Evolutionary conservation across 2,888 invertebrate species (phyloP).

Genomic region (Polydrusus pterygomalis): DNA sequence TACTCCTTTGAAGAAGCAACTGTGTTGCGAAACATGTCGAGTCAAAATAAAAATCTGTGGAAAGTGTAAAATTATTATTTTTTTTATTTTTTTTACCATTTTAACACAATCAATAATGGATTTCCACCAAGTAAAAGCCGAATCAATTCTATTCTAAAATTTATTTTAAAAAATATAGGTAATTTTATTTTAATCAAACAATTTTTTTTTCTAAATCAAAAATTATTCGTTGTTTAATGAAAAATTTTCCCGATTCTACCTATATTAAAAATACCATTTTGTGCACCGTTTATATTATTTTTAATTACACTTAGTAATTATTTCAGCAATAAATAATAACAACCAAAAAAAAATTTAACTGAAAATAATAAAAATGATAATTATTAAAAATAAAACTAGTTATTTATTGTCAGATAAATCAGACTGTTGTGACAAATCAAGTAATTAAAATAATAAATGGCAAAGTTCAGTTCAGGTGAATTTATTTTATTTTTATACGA

Average conservation of each 20-base stretch:
- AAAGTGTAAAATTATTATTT: no score
- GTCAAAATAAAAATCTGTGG: no score
- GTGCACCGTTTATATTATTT: background rate
- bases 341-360: background rate
- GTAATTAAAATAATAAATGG: constrained; percentile 22
- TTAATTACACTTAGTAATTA: background rate
- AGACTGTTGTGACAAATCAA: constrained; percentile 20
- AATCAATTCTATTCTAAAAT: no score
- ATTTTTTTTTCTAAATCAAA: no score
- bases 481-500: constrained; percentile 15
- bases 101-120: no score
- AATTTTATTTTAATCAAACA: no score
- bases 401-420: constrained; percentile 16
- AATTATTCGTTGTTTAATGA: background rate
- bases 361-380: constrained; percentile 6
- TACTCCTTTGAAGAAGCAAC: no score
- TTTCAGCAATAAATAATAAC: background rate
- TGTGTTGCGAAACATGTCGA: no score
- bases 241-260: no score
- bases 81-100: no score
- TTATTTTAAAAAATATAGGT: no score
- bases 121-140: no score
- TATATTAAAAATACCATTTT: background rate
- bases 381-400: constrained; percentile 1
- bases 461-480: constrained; percentile 20